Conservation (phyloP, 2,113 vertebrate genomes). For the Arizona elegans region DNA sequence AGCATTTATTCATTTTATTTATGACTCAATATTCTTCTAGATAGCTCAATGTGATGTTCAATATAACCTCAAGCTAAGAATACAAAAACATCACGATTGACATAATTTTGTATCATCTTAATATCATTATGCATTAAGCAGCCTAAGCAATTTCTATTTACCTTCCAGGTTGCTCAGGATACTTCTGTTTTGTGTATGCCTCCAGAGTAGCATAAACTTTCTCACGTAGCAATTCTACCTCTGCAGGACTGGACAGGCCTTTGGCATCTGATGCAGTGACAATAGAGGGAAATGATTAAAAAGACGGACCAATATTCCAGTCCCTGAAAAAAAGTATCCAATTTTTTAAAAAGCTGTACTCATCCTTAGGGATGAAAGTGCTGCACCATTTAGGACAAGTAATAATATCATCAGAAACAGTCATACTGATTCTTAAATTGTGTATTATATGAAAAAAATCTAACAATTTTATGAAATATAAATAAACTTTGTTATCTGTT, state of each 20-base stretch:
- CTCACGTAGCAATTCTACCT: constrained; percentile 88
- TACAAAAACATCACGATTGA: neutral
- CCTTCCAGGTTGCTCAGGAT: constrained; percentile 93
- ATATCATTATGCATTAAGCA: neutral
- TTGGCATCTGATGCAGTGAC: constrained; percentile 83
- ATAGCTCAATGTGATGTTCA: neutral
- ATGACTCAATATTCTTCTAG: neutral
- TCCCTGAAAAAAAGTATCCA: too few species aligned
- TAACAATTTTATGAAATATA: neutral
- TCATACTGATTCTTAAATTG: neutral
- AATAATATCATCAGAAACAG: neutral
- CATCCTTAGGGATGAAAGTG: neutral
- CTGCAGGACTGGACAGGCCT: constrained; percentile 87
- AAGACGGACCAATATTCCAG: neutral
- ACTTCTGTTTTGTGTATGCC: constrained; percentile 96
- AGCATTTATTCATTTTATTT: neutral
- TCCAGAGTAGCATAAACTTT: constrained; percentile 94
- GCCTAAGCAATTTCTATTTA: constrained; percentile 53
- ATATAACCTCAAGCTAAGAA: neutral
- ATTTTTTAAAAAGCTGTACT: neutral
- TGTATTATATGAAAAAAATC: neutral
- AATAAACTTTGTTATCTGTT: neutral
- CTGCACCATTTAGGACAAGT: neutral
- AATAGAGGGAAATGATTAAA: neutral
- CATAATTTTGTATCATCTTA: neutral